phyloP scores from a whole-genome alignment of 1,140 invertebrate genomes.

The Nomia melanderi region DNA sequence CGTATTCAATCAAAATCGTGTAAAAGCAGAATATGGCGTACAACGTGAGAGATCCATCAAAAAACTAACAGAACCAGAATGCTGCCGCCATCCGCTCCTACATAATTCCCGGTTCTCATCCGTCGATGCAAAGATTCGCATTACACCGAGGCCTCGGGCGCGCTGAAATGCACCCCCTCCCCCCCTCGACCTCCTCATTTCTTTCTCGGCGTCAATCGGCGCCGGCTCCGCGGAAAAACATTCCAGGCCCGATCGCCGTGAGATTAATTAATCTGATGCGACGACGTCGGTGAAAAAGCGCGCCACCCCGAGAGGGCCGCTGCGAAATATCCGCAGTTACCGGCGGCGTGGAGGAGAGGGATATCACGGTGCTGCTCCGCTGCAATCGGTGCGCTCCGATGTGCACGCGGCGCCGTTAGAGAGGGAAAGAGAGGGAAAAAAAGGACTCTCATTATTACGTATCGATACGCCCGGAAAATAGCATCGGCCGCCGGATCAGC shows the following conservation, averaged over 20 bases:
- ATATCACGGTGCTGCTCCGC: too few species aligned
- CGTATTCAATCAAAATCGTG: too few species aligned
- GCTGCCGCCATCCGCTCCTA: too few species aligned
- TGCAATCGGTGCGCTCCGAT: conserved; percentile 5
- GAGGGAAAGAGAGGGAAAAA: conserved; percentile 20
- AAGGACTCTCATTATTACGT: conserved; percentile 77
- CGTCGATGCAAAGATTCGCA: too few species aligned
- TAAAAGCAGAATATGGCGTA: too few species aligned
- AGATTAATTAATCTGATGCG: conserved; percentile 44
- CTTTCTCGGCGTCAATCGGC: background rate
- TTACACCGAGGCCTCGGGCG: too few species aligned
- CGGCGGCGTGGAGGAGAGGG: too few species aligned
- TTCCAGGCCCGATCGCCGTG: conserved; percentile 25
- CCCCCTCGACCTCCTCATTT: background rate
- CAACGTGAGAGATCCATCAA: too few species aligned
- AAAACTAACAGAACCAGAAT: too few species aligned
- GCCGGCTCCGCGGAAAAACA: conserved; percentile 4
- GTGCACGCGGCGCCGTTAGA: background rate
- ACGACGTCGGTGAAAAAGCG: conserved; percentile 21
- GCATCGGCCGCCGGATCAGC: conserved; percentile 57
- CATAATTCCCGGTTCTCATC: too few species aligned
- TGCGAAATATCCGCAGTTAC: conserved; percentile 33
- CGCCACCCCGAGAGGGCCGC: background rate
- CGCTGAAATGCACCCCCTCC: background rate
- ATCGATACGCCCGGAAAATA: conserved; percentile 75